Conservation (phyloP, 1,140 invertebrate species). For the Chrysomallon squamiferum region DNA sequence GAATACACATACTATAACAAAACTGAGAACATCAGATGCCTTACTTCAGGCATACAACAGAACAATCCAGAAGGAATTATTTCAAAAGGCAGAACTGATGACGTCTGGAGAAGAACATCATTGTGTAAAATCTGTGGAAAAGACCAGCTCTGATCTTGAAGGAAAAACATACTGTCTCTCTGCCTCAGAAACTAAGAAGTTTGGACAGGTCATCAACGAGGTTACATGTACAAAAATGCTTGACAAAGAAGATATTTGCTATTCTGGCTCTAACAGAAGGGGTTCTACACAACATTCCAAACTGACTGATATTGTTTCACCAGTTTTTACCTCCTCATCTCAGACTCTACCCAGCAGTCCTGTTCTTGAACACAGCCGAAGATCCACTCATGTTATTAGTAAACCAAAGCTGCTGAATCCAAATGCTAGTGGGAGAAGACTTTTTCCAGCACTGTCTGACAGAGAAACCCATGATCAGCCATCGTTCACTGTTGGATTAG, state of each 20-base stretch:
- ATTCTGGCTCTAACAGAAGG: too few species aligned
- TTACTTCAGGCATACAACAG: slow-evolving; percentile 26
- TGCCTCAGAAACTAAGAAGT: background rate
- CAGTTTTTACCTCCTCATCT: slow-evolving; percentile 21
- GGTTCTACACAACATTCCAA: too few species aligned
- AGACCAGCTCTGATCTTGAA: background rate
- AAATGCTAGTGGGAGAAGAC: slow-evolving; percentile 14
- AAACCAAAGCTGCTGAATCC: slow-evolving; percentile 43
- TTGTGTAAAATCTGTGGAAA: background rate
- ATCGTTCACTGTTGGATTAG: too few species aligned
- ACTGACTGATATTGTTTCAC: too few species aligned
- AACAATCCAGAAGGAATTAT: background rate
- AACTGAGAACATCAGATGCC: slow-evolving; percentile 45
- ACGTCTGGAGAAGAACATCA: background rate
- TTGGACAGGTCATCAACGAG: background rate
- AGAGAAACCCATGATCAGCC: slow-evolving; percentile 1
- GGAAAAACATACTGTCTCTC: too few species aligned
- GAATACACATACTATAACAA: slow-evolving; percentile 44
- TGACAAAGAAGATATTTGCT: too few species aligned
- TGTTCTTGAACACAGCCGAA: slow-evolving; percentile 32
- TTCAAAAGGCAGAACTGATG: background rate
- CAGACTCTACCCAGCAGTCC: slow-evolving; percentile 38
- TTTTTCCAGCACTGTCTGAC: slow-evolving; percentile 20
- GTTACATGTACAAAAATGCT: background rate
- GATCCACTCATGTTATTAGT: slow-evolving; percentile 47